phyloP scores from a whole-genome alignment of 53 echinoderm and acorn worm species.

The Antedon mediterranea region DNA sequence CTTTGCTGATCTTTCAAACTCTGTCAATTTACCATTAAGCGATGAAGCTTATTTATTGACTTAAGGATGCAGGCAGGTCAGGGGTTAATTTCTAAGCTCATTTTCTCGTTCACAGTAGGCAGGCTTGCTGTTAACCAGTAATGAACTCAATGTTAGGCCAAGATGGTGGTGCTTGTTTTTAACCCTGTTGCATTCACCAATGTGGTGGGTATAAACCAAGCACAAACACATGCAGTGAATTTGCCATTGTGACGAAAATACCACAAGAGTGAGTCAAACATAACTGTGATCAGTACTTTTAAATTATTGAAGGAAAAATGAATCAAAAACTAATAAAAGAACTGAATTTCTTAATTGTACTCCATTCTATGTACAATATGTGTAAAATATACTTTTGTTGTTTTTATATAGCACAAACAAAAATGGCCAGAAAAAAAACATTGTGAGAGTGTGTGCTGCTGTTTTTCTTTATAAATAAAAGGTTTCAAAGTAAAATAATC shows the following conservation, averaged over 20 bases:
- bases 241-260: neutral
- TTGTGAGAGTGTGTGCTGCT: no score
- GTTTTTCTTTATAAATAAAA: no score
- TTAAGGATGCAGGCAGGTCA: neutral
- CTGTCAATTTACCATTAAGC: neutral
- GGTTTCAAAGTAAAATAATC: no score
- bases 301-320: no score
- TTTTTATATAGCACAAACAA: no score
- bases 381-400: no score
- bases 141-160: neutral
- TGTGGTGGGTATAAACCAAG: neutral
- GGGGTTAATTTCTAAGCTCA: neutral
- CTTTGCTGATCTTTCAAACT: neutral
- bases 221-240: neutral
- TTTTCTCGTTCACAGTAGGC: neutral
- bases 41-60: neutral
- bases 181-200: neutral
- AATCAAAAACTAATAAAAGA: no score
- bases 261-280: neutral
- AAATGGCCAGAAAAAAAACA: no score
- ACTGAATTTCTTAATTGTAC: no score
- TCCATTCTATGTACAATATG: no score
- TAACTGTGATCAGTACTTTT: no score
- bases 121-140: neutral
- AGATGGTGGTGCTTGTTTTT: neutral